Percentiles rank a stretch among this genome's conserved stretches.
phyloP scores from a whole-genome alignment of 2,113 vertebrate species.

The Hippopotamus amphibius region DNA sequence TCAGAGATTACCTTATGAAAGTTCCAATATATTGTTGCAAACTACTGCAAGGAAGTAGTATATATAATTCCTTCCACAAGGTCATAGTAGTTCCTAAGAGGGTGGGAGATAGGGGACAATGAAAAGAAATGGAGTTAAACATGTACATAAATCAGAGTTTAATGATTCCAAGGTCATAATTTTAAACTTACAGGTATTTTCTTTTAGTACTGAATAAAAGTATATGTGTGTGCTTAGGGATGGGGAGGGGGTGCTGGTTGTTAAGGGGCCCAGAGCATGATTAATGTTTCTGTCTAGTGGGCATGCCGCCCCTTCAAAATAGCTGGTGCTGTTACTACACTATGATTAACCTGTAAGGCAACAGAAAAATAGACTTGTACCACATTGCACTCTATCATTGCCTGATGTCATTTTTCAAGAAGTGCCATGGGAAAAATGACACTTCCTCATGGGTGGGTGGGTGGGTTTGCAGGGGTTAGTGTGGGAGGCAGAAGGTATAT shows the following conservation, averaged over 20 bases:
- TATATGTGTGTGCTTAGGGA: neutral
- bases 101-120: neutral
- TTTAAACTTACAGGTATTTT: conserved; percentile 37
- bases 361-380: conserved; percentile 72
- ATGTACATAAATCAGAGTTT: conserved; percentile 51
- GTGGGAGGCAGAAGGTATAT: neutral
- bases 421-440: conserved; percentile 41
- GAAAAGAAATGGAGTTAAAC: conserved; percentile 31
- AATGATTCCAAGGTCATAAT: conserved; percentile 54
- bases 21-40: neutral
- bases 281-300: conserved; percentile 66
- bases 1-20: conserved; percentile 60
- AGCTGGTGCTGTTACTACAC: conserved; percentile 34
- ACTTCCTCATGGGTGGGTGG: neutral
- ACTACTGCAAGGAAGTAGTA: neutral
- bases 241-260: neutral
- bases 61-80: conserved; percentile 45
- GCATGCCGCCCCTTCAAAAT: conserved; percentile 62
- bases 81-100: neutral
- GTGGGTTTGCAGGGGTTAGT: neutral
- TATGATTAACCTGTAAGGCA: conserved; percentile 78
- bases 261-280: conserved; percentile 59
- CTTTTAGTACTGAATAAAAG: conserved; percentile 7
- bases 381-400: conserved; percentile 59
- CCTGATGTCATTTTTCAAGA: conserved; percentile 47